These are phyloP conservation scores for Characodon lateralis DNA, from an alignment of 2,797 vertebrate genomes.

Conservation along the genomic window DNA sequence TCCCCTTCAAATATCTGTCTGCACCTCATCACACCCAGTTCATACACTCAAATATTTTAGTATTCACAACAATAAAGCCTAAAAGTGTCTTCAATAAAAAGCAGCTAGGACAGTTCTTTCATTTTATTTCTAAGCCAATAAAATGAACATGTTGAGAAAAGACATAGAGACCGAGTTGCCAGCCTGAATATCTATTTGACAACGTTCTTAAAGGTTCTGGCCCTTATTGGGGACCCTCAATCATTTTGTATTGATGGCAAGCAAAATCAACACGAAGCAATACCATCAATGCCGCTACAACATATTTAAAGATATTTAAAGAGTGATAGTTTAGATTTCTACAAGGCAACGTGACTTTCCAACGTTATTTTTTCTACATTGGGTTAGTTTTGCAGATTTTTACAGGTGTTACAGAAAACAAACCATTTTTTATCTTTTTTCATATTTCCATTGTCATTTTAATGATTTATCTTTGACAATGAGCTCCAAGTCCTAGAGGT, in stretches of 20 bases:
- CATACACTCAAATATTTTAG: slow-evolving; percentile 99
- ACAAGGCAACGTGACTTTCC: too few relatives aligned
- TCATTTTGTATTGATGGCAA: slow-evolving; percentile 6
- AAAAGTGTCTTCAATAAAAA: slow-evolving; percentile 94
- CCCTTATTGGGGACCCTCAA: neutral
- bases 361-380: too few relatives aligned
- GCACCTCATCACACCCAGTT: slow-evolving; percentile 99
- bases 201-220: slow-evolving; percentile 27
- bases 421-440: neutral
- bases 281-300: slow-evolving; percentile 1
- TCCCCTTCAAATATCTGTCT: slow-evolving; percentile 99
- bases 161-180: slow-evolving; percentile 52
- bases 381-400: neutral
- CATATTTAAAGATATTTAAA: slow-evolving; percentile 39
- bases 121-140: slow-evolving; percentile 72
- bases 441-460: neutral
- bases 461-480: neutral
- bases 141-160: slow-evolving; percentile 78
- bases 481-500: too few relatives aligned
- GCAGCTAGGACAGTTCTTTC: slow-evolving; percentile 81
- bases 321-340: slow-evolving; percentile 12
- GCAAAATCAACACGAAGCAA: slow-evolving; percentile 6
- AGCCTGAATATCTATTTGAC: slow-evolving; percentile 16
- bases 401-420: neutral
- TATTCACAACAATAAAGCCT: slow-evolving; percentile 97